Percentiles rank a stretch among this genome's conserved stretches.
These are phyloP conservation scores for Hydra vulgaris DNA, from an alignment of 30 jellyfish, hydroid and myxozoan genomes.

Conservation along the genomic window DNA sequence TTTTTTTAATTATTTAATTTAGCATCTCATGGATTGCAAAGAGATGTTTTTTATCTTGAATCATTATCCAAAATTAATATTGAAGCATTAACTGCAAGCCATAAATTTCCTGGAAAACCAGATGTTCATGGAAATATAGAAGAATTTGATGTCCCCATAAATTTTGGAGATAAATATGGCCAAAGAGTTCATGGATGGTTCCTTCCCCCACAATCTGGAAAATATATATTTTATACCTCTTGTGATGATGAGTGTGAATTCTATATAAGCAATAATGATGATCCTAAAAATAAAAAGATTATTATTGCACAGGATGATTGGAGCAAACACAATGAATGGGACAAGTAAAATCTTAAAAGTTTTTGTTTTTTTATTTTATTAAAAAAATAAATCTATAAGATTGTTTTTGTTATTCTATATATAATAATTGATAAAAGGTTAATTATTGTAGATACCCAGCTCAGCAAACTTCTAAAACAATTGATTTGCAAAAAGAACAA, in stretches of 20 bases:
- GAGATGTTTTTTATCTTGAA: constrained; percentile 21
- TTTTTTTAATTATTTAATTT: neutral
- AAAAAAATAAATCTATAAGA: neutral
- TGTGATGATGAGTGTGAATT: constrained; percentile 84
- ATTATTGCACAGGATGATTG: constrained; percentile 82
- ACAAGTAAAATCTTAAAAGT: constrained; percentile 51
- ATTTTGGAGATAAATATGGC: constrained; percentile 64
- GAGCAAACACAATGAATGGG: constrained; percentile 73
- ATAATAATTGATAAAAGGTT: too few relatives aligned
- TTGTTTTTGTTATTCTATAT: too few relatives aligned
- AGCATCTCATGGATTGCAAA: constrained; percentile 24
- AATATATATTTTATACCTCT: constrained; percentile 27
- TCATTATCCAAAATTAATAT: constrained; percentile 6
- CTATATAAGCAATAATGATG: constrained; percentile 71
- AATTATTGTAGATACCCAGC: constrained; percentile 48
- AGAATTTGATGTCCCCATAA: constrained; percentile 28
- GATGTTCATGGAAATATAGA: constrained; percentile 15
- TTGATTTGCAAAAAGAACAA: constrained; percentile 49
- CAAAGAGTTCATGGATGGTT: constrained; percentile 92
- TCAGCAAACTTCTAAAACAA: constrained; percentile 86
- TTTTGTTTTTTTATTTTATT: neutral
- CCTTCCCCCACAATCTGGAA: constrained; percentile 79
- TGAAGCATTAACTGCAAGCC: constrained; percentile 24
- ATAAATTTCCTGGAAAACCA: constrained; percentile 33
- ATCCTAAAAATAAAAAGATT: constrained; percentile 52